These are phyloP conservation scores for Trypoxylon attenuatum DNA, from an alignment of 2,888 invertebrate genomes.

Conservation along the genomic window DNA sequence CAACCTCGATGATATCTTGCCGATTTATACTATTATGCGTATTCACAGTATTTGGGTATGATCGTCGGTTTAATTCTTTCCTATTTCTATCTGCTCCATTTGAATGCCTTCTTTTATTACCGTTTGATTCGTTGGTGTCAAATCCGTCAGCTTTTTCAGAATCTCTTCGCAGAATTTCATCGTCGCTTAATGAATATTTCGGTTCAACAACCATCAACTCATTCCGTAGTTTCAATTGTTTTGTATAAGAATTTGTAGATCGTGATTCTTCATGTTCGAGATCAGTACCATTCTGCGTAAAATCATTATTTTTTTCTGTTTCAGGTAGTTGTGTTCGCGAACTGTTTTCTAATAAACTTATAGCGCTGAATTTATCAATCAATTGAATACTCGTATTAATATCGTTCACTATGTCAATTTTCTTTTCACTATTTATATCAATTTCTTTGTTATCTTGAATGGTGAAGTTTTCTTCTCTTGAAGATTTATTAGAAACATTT, in stretches of 20 bases:
- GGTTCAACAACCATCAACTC: too few relatives aligned
- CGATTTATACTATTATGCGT: conserved; percentile 32
- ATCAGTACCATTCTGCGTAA: too few relatives aligned
- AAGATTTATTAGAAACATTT: too few relatives aligned
- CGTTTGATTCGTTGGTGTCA: not conserved
- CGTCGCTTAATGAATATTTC: not conserved
- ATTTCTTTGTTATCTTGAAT: too few relatives aligned
- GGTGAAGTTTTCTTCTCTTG: too few relatives aligned
- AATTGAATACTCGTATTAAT: too few relatives aligned
- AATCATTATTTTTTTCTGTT: not conserved
- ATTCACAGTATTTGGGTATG: conserved; percentile 6
- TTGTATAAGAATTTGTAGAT: too few relatives aligned
- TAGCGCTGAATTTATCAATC: too few relatives aligned
- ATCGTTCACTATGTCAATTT: not conserved
- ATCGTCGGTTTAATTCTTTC: not conserved
- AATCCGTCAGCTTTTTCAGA: not conserved
- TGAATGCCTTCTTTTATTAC: not conserved
- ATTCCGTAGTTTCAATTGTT: too few relatives aligned
- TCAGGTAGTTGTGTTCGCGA: too few relatives aligned
- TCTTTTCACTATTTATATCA: conserved; percentile 6
- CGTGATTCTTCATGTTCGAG: too few relatives aligned
- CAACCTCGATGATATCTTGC: conserved; percentile 10
- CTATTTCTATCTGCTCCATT: not conserved
- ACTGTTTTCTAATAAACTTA: not conserved
- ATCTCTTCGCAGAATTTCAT: not conserved